Evolutionary conservation across 2,888 invertebrate genomes (phyloP).

Genomic region (Tachina lurida): DNA sequence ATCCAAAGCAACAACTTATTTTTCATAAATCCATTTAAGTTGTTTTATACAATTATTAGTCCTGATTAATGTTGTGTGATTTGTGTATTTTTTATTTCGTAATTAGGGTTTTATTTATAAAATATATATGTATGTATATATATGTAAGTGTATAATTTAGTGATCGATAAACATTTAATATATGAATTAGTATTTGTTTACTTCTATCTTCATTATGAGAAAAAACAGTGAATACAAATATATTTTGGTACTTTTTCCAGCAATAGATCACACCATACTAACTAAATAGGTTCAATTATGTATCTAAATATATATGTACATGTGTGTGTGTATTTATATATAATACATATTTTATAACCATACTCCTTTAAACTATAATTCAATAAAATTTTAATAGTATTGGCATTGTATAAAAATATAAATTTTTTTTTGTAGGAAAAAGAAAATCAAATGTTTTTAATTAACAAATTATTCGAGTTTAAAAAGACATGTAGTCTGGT

Average conservation of each 20-base stretch:
- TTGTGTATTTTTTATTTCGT: conserved; percentile 51
- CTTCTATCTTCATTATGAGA: conserved; percentile 2
- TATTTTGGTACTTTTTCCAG: conserved; percentile 37
- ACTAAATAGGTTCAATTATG: neutral
- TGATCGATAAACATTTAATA: conserved; percentile 24
- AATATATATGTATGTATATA: conserved; percentile 22
- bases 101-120: conserved; percentile 35
- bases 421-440: conserved; percentile 47
- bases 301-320: too few species aligned
- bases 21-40: conserved; percentile 49
- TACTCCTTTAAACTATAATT: conserved; percentile 55
- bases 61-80: conserved; percentile 64
- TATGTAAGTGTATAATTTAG: conserved; percentile 15
- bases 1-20: conserved; percentile 64
- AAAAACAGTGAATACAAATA: conserved; percentile 20
- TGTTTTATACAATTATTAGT: conserved; percentile 53
- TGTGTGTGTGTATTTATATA: too few species aligned
- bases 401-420: conserved; percentile 55
- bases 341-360: conserved; percentile 57
- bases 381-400: conserved; percentile 54
- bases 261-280: conserved; percentile 17
- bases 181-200: conserved; percentile 38
- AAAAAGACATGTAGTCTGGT: too few species aligned
- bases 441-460: conserved; percentile 42
- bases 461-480: neutral